These are phyloP conservation scores for Dryobates pubescens DNA, from an alignment of 2,797 vertebrate species.

Conservation along the genomic window DNA sequence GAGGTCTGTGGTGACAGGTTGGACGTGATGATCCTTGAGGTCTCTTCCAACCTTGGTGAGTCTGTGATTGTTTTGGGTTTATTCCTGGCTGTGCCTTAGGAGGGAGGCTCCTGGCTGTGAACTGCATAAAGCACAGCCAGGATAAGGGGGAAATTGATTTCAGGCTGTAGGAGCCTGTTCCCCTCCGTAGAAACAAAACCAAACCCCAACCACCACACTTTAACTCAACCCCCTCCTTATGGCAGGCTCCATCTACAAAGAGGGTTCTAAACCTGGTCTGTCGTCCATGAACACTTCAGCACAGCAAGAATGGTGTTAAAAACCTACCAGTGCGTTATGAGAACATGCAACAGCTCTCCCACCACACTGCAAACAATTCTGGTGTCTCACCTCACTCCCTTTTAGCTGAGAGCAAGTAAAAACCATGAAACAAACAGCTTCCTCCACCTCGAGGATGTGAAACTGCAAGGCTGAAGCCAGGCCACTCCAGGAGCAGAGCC, in stretches of 20 bases:
- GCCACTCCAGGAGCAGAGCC: fast-evolving
- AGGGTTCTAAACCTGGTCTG: not conserved
- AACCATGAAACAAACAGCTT: fast-evolving
- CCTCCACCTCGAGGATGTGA: too few relatives aligned
- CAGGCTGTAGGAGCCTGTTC: not conserved
- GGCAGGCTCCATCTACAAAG: not conserved
- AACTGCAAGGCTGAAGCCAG: not conserved
- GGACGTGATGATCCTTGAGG: too few relatives aligned
- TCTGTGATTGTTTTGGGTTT: not conserved
- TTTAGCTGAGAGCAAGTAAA: not conserved
- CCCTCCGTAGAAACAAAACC: not conserved
- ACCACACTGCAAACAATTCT: fast-evolving
- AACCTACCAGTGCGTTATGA: not conserved
- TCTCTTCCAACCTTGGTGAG: too few relatives aligned
- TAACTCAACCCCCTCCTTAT: not conserved
- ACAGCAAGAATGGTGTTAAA: not conserved
- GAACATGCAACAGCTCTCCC: not conserved
- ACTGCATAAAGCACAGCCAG: not conserved
- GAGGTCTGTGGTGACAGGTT: too few relatives aligned
- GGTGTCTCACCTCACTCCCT: not conserved
- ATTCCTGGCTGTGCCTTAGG: not conserved
- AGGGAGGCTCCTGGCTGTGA: not conserved
- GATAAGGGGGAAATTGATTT: not conserved
- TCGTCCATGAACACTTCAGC: too few relatives aligned
- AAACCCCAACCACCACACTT: not conserved